Evolutionary conservation across 1,140 invertebrate genomes (phyloP), one percentile per base, ranked within the genome.

Genomic region (Centruroides sculpturatus): DNA sequence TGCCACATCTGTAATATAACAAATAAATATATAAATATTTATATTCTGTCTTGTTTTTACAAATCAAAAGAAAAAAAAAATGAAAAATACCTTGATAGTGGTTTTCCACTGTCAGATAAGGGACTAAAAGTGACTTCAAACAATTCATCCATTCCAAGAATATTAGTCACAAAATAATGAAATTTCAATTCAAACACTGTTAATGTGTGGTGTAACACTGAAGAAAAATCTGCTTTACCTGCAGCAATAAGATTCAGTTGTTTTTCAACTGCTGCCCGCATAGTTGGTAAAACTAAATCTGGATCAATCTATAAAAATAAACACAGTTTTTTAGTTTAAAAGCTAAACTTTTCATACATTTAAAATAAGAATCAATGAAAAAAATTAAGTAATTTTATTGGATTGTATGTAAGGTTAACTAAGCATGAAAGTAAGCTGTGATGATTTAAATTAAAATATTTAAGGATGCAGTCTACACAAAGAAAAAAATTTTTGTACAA

Each of bases 121-220:
- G 92, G 88, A 0, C 93, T 96, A 72, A 99, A 99, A 3, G 90
- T 92, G 1, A 93, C 92, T 77, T 99, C 94, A 77, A 94, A 88
- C 64, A 99, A 83, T 64, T 96, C 85, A 77, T 98, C 94, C 89
- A 98, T 97, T 41, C 81, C 83, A 56, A 81, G 79, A 64, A 98
- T 93, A 70, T 88, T 92, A 71, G 86, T 83, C 1, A 96, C 90
- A 78, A 96, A 98, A 73, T 90, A 98, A 68, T 90, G 83, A 76
- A 98, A 99, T 76, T 99, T 99, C 47, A 87, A 76, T 64, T 87
- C 83, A 70, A 99, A 99, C 72, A 98, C 92, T 73, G 92, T 87
- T 0, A 98, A 79, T 0, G 92, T 92, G 71, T 99, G 94, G 3
- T 83, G 80, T 0, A 96, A 76, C 0, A 98, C 92, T 2, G 85